Evolutionary conservation across 2,888 invertebrate genomes (phyloP).

Genomic region (Tipula vernalis): DNA sequence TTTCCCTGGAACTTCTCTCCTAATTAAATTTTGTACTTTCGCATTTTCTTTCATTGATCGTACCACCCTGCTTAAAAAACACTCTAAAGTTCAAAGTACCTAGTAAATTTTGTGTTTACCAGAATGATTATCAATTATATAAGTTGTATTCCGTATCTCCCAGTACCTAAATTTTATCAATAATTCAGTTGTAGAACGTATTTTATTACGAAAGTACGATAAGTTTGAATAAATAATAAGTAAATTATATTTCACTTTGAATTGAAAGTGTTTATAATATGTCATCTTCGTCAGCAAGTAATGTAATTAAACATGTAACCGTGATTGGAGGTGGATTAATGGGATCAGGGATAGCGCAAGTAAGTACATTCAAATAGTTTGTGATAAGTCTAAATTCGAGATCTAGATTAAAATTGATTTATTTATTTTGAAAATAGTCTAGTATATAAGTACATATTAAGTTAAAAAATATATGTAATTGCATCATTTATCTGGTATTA

Average conservation of each 20-base stretch:
- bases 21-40: too few relatives aligned
- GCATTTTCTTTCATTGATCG: too few relatives aligned
- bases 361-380: slow-evolving; percentile 30
- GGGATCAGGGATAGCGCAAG: slow-evolving; percentile 74
- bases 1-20: too few relatives aligned
- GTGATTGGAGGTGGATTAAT: slow-evolving; percentile 46
- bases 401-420: too few relatives aligned
- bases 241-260: background rate
- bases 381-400: too few relatives aligned
- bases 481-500: slow-evolving; percentile 9
- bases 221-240: background rate
- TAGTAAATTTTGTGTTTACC: too few relatives aligned
- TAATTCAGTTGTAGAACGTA: background rate
- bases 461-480: too few relatives aligned
- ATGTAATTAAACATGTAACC: slow-evolving; percentile 61
- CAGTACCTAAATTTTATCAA: background rate
- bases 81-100: too few relatives aligned
- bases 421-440: too few relatives aligned
- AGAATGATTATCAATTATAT: too few relatives aligned
- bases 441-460: too few relatives aligned
- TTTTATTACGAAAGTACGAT: background rate
- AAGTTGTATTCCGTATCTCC: background rate
- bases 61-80: too few relatives aligned
- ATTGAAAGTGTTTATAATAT: slow-evolving; percentile 12
- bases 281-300: slow-evolving; percentile 25